phyloP scores from a whole-genome alignment of 2,888 invertebrate genomes.

The Erebia aethiops region DNA sequence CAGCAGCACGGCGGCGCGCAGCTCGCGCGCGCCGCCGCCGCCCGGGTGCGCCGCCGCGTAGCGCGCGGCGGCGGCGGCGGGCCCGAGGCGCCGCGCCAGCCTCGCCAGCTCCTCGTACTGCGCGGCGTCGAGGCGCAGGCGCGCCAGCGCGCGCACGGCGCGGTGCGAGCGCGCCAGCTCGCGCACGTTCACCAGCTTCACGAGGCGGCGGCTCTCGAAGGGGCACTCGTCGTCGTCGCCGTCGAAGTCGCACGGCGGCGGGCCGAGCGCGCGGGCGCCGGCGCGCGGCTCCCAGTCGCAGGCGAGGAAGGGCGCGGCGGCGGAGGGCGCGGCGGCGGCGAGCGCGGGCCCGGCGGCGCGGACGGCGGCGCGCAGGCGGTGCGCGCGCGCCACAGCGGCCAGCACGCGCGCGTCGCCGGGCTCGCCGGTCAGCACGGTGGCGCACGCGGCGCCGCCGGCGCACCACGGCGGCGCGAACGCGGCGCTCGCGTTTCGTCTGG shows the following conservation, averaged over 20 bases:
- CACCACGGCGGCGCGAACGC: constrained; percentile 83
- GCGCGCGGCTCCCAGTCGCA: constrained; percentile 52
- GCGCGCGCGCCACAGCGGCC: constrained; percentile 42
- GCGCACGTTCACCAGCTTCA: constrained; percentile 62
- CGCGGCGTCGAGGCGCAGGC: constrained; percentile 48
- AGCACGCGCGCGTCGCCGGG: constrained; percentile 54
- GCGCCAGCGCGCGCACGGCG: constrained; percentile 55
- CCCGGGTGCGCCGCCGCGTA: constrained; percentile 48
- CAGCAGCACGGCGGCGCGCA: constrained; percentile 57
- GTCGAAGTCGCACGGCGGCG: constrained; percentile 57
- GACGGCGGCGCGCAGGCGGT: constrained; percentile 49
- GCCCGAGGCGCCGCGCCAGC: constrained; percentile 42
- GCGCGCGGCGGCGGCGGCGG: constrained; percentile 47
- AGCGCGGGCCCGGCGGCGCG: constrained; percentile 41
- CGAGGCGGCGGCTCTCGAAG: constrained; percentile 65
- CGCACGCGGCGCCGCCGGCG: constrained; percentile 47
- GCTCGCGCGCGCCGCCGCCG: constrained; percentile 46
- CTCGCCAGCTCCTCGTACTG: constrained; percentile 50
- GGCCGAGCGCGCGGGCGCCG: constrained; percentile 49
- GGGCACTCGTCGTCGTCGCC: constrained; percentile 51
- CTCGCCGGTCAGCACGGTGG: constrained; percentile 54
- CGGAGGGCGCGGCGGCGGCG: constrained; percentile 19
- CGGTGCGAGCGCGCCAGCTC: constrained; percentile 54
- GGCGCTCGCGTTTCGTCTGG: background rate
- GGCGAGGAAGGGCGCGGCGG: constrained; percentile 41